Evolutionary conservation across 92 coral and sea anemone genomes (phyloP).

Genomic region (Palythoa caribaeorum): DNA sequence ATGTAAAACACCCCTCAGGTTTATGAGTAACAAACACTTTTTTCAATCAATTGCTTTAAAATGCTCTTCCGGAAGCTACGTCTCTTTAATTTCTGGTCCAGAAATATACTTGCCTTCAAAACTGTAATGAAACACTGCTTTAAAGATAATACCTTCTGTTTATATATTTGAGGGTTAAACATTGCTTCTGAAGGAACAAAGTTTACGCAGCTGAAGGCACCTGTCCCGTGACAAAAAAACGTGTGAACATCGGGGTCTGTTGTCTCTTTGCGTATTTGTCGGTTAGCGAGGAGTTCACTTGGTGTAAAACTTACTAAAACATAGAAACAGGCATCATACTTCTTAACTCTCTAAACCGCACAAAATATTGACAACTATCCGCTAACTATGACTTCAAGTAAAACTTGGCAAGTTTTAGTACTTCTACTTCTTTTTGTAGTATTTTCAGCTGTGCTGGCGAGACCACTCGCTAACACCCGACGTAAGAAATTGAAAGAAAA

Average conservation of each 20-base stretch:
- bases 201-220: constrained; percentile 25
- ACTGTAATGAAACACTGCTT: constrained; percentile 25
- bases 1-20: no score
- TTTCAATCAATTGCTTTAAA: neutral
- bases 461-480: neutral
- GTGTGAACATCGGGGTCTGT: constrained; percentile 19
- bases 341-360: neutral
- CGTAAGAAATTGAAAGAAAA: neutral
- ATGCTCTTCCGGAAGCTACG: neutral
- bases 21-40: no score
- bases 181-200: constrained; percentile 6
- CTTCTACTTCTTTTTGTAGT: neutral
- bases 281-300: neutral
- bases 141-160: constrained; percentile 1
- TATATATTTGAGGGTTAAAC: constrained; percentile 22
- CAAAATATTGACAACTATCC: neutral
- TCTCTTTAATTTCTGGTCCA: neutral
- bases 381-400: constrained; percentile 14
- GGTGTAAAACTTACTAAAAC: neutral
- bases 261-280: neutral
- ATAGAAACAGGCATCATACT: neutral
- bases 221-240: constrained; percentile 39
- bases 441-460: constrained; percentile 1
- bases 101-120: neutral
- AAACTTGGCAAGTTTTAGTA: neutral